Evolutionary conservation across 2,797 vertebrate species (phyloP).

Genomic region (Anguilla marmorata): DNA sequence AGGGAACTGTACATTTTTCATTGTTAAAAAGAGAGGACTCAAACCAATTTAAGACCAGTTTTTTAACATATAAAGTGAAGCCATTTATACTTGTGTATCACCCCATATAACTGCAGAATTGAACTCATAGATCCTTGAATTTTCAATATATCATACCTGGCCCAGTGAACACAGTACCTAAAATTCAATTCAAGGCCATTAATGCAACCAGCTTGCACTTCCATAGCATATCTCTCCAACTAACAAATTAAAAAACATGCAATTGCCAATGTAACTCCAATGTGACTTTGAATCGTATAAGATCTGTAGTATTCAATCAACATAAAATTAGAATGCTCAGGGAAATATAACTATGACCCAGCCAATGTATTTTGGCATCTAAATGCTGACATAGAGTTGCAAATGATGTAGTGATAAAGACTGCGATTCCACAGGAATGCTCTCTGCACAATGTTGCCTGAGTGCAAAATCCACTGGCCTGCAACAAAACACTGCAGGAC

Average conservation of each 20-base stretch:
- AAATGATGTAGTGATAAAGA: slow-evolving; percentile 10
- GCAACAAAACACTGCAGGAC: slow-evolving; percentile 4
- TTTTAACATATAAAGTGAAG: background rate
- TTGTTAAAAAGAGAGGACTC: background rate
- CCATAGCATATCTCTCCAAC: background rate
- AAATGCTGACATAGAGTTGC: background rate
- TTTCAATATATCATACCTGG: slow-evolving; percentile 14
- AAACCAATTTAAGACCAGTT: background rate
- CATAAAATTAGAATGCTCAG: background rate
- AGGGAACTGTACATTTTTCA: background rate
- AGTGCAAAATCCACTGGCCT: background rate
- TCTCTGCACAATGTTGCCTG: background rate
- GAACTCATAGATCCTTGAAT: slow-evolving; percentile 17
- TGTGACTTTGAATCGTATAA: background rate
- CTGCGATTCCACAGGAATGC: background rate
- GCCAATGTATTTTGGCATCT: background rate
- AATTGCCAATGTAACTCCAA: background rate
- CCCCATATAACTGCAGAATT: background rate
- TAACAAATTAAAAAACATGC: background rate
- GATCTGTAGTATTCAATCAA: background rate
- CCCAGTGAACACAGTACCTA: background rate
- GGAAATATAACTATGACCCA: background rate
- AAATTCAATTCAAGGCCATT: slow-evolving; percentile 8
- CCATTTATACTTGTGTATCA: background rate
- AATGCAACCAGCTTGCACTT: background rate